Evolutionary conservation across 2,797 vertebrate species (phyloP), one percentile per base, ranked within the genome.

Genomic region (Nyctalus aviator): DNA sequence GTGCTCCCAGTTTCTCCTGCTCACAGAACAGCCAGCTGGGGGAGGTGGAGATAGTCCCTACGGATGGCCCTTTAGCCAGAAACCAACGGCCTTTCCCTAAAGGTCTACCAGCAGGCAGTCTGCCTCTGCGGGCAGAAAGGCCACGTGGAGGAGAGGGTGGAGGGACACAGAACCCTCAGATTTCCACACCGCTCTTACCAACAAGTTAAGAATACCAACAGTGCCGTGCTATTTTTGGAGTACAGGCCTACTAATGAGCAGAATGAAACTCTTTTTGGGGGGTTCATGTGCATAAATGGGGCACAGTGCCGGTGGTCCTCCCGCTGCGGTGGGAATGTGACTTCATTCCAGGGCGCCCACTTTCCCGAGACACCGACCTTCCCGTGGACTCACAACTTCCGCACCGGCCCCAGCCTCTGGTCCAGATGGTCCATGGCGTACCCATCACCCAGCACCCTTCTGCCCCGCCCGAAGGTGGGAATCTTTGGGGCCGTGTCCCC

Each of bases 281-380:
- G 53, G 7, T n/a, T 82, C 21, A 3, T 37, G 35, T 3, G 10
- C 57, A 50, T 25, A 6, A 25, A 9, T 0, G 8, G 10, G 12
- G 73, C 12, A 9, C 73, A 32, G 30, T 18, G 44, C 20, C 4
- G 3, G 11, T 3, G 14, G 8, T 17, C 59, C 35, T 32, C 15
- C 4, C 7, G 17, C 3, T 2, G 0, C 1, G n/a, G n/a, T n/a
- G 23, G 87, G 53, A 14, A 46, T 0, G 5, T 0, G 12, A 17
- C 15, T n/a, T 25, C 8, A 0, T 35, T 18, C 25, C 41, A 18
- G 32, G 6, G 44, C 23, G 44, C 9, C 53, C 20, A 8, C 13
- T 41, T 72, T 46, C 48, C 53, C 46, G 82, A 27, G 55, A 64
- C 18, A 8, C 32, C 1, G 35, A 3, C 18, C 8, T 10, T 12